These are phyloP conservation scores for Stratiolaelaps scimitus DNA, from an alignment of 1,140 invertebrate genomes.

Conservation along the genomic window DNA sequence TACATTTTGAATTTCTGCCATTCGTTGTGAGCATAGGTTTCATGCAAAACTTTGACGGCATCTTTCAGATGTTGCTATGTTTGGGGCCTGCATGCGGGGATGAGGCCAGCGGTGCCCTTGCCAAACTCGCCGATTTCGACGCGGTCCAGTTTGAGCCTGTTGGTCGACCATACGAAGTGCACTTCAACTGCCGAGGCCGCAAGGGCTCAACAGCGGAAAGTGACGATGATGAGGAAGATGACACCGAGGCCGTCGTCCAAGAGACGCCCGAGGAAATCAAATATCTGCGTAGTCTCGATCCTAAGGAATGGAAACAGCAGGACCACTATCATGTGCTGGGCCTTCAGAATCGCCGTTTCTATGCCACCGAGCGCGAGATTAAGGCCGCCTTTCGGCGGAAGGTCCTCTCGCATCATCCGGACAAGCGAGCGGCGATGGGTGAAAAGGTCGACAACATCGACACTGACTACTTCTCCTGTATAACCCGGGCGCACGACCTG, in stretches of 20 bases:
- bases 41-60: too few relatives aligned
- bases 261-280: conserved; percentile 38
- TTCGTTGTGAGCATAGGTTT: too few relatives aligned
- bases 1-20: too few relatives aligned
- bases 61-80: too few relatives aligned
- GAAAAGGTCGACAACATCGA: conserved; percentile 63
- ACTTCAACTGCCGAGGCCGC: neutral
- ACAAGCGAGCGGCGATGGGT: conserved; percentile 78
- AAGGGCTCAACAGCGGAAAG: neutral
- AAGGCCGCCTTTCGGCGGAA: conserved; percentile 71
- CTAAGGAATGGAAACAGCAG: conserved; percentile 93
- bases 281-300: conserved; percentile 74
- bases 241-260: neutral
- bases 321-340: conserved; percentile 92
- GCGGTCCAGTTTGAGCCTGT: conserved; percentile 11
- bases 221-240: conserved; percentile 7
- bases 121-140: neutral
- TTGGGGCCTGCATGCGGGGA: too few relatives aligned
- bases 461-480: conserved; percentile 95
- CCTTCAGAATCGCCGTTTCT: conserved; percentile 59
- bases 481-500: conserved; percentile 56
- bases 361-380: conserved; percentile 78
- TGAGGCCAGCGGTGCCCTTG: too few relatives aligned
- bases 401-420: conserved; percentile 90
- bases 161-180: conserved; percentile 11